Percentiles rank a stretch among this genome's conserved stretches.
These are phyloP conservation scores for Maniola hyperantus DNA, from an alignment of 2,888 invertebrate species.

Conservation along the genomic window DNA sequence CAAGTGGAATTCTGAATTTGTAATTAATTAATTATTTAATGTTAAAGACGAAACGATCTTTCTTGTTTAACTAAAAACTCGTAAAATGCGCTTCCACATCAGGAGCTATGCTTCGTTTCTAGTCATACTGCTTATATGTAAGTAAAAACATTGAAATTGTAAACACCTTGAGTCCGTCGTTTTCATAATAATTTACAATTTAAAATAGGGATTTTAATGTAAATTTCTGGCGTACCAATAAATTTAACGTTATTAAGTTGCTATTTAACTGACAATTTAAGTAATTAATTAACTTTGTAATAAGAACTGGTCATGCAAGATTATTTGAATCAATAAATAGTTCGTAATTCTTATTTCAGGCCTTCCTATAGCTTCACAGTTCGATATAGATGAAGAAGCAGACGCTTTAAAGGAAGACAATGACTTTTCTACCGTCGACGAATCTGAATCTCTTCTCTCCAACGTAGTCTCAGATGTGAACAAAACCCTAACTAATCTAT, in stretches of 20 bases:
- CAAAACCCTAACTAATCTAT: conserved; percentile 70
- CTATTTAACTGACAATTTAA: neutral
- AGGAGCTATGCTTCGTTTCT: conserved; percentile 9
- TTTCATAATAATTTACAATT: conserved; percentile 8
- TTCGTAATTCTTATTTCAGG: conserved; percentile 22
- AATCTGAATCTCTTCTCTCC: conserved; percentile 72
- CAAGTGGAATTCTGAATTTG: neutral
- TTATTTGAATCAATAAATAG: neutral
- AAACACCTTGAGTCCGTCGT: neutral
- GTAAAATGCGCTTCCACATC: neutral
- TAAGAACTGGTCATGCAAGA: neutral
- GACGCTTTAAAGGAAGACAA: conserved; percentile 52
- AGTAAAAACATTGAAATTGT: neutral
- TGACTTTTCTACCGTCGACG: conserved; percentile 71
- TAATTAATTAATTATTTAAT: neutral
- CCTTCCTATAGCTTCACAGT: conserved; percentile 47
- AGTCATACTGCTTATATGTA: conserved; percentile 20
- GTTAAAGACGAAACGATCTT: neutral
- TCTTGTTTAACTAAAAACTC: neutral
- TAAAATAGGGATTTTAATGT: conserved; percentile 4
- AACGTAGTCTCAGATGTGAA: conserved; percentile 75
- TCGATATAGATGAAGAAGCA: conserved; percentile 65
- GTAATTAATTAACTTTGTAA: neutral
- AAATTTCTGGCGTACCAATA: neutral
- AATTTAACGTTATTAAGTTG: neutral